These are phyloP conservation scores for Pseudococcus viburni DNA, from an alignment of 2,888 invertebrate species.

Conservation along the genomic window DNA sequence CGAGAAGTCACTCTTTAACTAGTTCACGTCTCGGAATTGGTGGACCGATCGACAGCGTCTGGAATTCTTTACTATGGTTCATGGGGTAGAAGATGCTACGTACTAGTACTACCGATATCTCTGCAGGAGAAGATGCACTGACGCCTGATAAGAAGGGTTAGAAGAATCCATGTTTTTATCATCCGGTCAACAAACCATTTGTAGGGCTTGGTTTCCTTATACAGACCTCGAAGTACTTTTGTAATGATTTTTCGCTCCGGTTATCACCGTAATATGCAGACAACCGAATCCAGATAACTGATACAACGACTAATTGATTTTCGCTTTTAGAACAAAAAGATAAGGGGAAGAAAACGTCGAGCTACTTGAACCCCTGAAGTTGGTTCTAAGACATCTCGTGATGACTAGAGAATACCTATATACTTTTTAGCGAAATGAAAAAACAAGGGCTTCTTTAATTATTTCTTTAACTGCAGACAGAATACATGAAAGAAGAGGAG, in stretches of 20 bases:
- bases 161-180: not conserved
- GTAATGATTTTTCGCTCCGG: constrained; percentile 31
- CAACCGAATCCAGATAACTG: not conserved
- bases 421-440: too few species aligned
- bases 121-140: constrained; percentile 36
- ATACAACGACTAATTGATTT: not conserved
- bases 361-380: not conserved
- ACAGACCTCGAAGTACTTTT: not conserved
- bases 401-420: too few species aligned
- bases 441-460: too few species aligned
- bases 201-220: constrained; percentile 35
- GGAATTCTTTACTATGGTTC: not conserved
- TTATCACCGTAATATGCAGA: not conserved
- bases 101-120: not conserved
- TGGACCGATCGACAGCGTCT: constrained; percentile 37
- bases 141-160: constrained; percentile 53
- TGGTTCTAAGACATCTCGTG: not conserved
- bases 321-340: constrained; percentile 1
- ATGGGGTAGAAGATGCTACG: constrained; percentile 13
- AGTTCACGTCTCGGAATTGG: not conserved
- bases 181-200: constrained; percentile 50
- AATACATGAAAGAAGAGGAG: too few species aligned
- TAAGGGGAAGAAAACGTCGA: not conserved
- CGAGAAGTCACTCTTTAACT: constrained; percentile 29
- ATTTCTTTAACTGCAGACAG: too few species aligned